phyloP scores from a whole-genome alignment of 2,888 invertebrate species.

The Chloroclystis v-ata region DNA sequence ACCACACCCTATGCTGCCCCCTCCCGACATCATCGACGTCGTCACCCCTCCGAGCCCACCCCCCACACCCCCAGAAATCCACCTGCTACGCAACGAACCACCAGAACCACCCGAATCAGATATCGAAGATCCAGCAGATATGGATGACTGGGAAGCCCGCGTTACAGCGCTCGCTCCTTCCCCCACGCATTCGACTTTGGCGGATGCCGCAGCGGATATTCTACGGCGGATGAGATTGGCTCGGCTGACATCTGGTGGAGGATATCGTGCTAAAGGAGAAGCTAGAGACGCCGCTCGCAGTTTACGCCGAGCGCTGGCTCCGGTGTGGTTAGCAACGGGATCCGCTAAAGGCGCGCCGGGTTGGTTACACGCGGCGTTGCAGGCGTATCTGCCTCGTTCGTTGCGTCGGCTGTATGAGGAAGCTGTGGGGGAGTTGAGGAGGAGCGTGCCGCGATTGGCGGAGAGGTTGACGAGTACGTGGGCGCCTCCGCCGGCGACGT shows the following conservation, averaged over 20 bases:
- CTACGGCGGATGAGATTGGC: slow-evolving; percentile 43
- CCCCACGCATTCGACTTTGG: slow-evolving; percentile 42
- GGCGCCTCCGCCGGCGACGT: slow-evolving; percentile 9
- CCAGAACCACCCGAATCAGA: slow-evolving; percentile 4
- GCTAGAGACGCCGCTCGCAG: slow-evolving; percentile 37
- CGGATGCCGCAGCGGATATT: slow-evolving; percentile 34
- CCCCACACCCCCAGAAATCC: slow-evolving; percentile 8
- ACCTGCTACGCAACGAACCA: neutral
- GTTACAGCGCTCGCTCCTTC: slow-evolving; percentile 42
- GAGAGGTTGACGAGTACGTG: slow-evolving; percentile 34
- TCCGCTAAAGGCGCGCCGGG: slow-evolving; percentile 29
- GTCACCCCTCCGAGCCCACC: slow-evolving; percentile 20
- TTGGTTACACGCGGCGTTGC: slow-evolving; percentile 46
- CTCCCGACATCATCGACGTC: slow-evolving; percentile 23
- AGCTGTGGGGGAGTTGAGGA: slow-evolving; percentile 40
- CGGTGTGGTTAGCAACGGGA: slow-evolving; percentile 18
- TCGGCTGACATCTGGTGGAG: slow-evolving; percentile 34
- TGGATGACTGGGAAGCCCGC: slow-evolving; percentile 45
- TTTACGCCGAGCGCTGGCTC: slow-evolving; percentile 34
- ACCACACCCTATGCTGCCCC: slow-evolving; percentile 22
- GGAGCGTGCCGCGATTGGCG: slow-evolving; percentile 42
- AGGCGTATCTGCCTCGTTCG: slow-evolving; percentile 35
- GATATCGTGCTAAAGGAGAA: slow-evolving; percentile 22
- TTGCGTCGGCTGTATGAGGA: slow-evolving; percentile 41
- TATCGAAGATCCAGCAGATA: slow-evolving; percentile 23